Evolutionary conservation across 2,113 vertebrate genomes (phyloP), one percentile per base, ranked within the genome.

Genomic region (Eulemur macaco): DNA sequence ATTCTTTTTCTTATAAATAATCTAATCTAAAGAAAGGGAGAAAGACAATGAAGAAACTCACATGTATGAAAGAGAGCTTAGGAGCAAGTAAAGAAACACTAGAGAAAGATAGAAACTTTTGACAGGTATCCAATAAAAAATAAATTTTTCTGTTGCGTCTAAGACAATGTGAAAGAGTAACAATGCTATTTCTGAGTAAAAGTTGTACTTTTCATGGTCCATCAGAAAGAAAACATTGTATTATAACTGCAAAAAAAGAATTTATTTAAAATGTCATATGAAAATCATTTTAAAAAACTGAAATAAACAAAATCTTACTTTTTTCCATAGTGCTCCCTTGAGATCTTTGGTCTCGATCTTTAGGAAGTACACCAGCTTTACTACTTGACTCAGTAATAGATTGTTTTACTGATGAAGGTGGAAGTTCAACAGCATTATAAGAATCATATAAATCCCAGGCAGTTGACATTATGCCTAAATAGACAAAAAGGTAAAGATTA

Each of bases 391-490:
- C 20, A 64, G 95, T 56, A 20, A 9, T 66, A 39, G 97, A 96
- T 74, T 5, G 25, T 68, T 94, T 96, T 45, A 69, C 4, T 3
- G 92, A 63, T 13, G 7, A 1, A 21, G 78, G 2, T 21, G 97
- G 68, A 45, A 23, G 9, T 89, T 98, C 98, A 6, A 73, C 21
- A 12, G 74, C 73, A 0, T 92, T 56, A 77, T 97, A 98, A 0
- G 98, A 97, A 84, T 99, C 97, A 52, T 98, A 98, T 92, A 99
- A 96, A 97, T 99, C 99, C 99, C 99, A 99, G 42, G 63, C 23
- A 52, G 98, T 99, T 64, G 98, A 99, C 96, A 96, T 97, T 29
- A 95, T 14, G 37, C 98, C 99, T 99, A 97, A 54, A 60, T 64
- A 95, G 29, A 92, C 0, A 95, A 66, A 78, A 86, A 95, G n/a